phyloP scores from a whole-genome alignment of 2,797 vertebrate species.

The Anguilla marmorata region DNA sequence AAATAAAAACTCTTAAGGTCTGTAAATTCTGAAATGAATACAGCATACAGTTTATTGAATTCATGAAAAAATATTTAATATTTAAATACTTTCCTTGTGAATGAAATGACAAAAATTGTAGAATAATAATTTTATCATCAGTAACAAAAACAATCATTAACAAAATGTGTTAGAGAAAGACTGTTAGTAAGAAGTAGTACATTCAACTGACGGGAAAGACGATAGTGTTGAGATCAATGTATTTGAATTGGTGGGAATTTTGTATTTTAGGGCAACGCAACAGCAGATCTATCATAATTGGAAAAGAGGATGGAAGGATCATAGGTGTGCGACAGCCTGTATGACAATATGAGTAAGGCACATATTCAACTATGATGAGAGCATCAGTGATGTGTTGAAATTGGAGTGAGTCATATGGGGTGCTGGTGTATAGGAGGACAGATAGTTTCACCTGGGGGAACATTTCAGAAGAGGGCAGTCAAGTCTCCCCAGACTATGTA shows the following conservation, averaged over 20 bases:
- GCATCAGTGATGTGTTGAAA: not conserved
- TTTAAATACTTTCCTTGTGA: constrained; percentile 62
- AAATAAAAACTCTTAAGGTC: constrained; percentile 49
- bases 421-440: not conserved
- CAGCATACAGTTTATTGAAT: constrained; percentile 55
- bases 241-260: constrained; percentile 52
- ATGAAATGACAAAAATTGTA: constrained; percentile 39
- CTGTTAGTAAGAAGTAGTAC: constrained; percentile 37
- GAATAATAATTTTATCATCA: constrained; percentile 36
- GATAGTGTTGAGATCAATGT: constrained; percentile 65
- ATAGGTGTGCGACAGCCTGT: not conserved
- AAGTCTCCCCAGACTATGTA: not conserved
- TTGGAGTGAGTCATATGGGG: not conserved
- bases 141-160: constrained; percentile 40
- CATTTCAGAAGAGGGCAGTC: constrained; percentile 3
- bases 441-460: not conserved
- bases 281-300: constrained; percentile 55
- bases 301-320: not conserved
- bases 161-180: constrained; percentile 36
- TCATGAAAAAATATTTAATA: constrained; percentile 64
- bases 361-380: constrained; percentile 29
- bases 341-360: constrained; percentile 43
- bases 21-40: constrained; percentile 52
- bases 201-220: constrained; percentile 74
- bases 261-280: constrained; percentile 55